A percentile compares a stretch with the other conserved stretches of the same genome.
Evolutionary conservation across 1,140 invertebrate genomes (phyloP).

Genomic region (Triops longicaudatus): DNA sequence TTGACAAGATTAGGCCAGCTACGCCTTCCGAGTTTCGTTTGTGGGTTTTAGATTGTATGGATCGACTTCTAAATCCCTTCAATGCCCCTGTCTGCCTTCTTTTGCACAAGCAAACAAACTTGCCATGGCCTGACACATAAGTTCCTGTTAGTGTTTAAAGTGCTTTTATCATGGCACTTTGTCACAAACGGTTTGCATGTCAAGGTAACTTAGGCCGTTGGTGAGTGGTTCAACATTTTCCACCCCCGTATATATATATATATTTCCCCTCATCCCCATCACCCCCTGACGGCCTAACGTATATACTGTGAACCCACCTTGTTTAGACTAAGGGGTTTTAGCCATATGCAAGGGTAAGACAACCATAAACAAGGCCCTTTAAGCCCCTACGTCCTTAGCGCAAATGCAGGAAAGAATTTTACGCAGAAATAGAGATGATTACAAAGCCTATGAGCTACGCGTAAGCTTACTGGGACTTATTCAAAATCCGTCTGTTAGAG

Average conservation of each 20-base stretch:
- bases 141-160: background rate
- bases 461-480: background rate
- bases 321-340: background rate
- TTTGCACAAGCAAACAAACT: too few species aligned
- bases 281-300: too few species aligned
- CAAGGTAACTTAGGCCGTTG: background rate
- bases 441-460: background rate
- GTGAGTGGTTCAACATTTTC: too few species aligned
- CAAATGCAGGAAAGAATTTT: background rate
- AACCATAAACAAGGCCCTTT: background rate
- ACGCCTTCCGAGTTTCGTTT: too few species aligned
- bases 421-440: background rate
- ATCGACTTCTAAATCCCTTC: too few species aligned
- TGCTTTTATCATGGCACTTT: conserved; percentile 8
- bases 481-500: background rate
- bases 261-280: too few species aligned
- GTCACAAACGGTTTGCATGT: background rate
- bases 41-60: too few species aligned
- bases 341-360: background rate
- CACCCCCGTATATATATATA: too few species aligned
- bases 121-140: background rate
- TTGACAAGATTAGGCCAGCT: too few species aligned
- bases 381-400: background rate
- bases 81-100: too few species aligned
- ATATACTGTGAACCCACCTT: background rate